A percentile compares a stretch with the other conserved stretches of the same genome.
phyloP scores from a whole-genome alignment of 1,140 invertebrate species.

The Aphaenogaster ashmeadi region DNA sequence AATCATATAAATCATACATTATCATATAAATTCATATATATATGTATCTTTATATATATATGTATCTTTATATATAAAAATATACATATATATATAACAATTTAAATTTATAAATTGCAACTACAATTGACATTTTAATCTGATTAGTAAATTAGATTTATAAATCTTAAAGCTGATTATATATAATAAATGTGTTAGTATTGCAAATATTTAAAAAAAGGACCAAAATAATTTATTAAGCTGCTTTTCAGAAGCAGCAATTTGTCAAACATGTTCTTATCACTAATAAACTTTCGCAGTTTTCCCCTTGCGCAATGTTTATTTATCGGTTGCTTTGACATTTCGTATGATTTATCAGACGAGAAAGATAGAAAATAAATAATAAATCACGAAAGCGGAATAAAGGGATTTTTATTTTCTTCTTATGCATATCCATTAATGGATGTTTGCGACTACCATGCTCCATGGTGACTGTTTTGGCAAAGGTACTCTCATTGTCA shows the following conservation, averaged over 20 bases:
- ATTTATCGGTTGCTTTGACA: constrained; percentile 41
- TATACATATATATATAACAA: not conserved
- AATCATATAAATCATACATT: too few species aligned
- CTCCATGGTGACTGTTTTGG: too few species aligned
- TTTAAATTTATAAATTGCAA: not conserved
- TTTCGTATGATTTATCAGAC: constrained; percentile 27
- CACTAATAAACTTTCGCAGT: not conserved
- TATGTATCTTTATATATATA: too few species aligned
- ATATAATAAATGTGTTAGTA: not conserved
- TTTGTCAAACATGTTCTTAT: constrained; percentile 25
- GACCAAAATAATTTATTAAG: constrained; percentile 13
- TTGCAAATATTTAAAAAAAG: not conserved
- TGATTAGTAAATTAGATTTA: too few species aligned
- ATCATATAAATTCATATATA: too few species aligned
- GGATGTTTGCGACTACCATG: too few species aligned
- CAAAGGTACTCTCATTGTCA: too few species aligned
- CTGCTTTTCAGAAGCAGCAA: not conserved
- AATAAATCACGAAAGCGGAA: not conserved
- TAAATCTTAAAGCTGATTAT: not conserved
- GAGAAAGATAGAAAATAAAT: constrained; percentile 25
- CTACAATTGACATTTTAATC: not conserved
- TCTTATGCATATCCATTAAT: too few species aligned
- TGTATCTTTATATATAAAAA: not conserved
- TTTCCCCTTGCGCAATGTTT: not conserved
- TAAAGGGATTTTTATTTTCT: not conserved